These are phyloP conservation scores for Strix uralensis DNA, from an alignment of 2,113 vertebrate genomes.

Conservation along the genomic window DNA sequence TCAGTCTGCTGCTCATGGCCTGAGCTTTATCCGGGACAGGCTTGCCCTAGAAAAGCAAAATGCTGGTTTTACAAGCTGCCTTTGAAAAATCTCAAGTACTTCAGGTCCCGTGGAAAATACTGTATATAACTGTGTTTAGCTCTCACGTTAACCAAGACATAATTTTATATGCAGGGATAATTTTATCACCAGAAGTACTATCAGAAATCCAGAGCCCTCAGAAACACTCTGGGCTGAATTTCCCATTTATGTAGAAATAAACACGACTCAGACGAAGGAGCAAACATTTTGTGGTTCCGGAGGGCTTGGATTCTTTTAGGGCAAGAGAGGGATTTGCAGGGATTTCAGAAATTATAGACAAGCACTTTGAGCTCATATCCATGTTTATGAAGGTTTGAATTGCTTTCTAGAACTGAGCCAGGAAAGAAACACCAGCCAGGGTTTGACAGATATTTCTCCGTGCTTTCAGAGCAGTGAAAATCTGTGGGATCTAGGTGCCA, in stretches of 20 bases:
- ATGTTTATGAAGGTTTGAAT: not conserved
- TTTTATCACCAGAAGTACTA: not conserved
- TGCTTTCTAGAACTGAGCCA: not conserved
- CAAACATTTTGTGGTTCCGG: not conserved
- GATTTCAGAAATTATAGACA: not conserved
- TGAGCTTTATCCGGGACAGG: rapidly evolving
- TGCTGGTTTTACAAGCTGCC: not conserved
- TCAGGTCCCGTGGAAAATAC: not conserved
- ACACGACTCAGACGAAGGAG: not conserved
- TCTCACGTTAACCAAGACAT: not conserved
- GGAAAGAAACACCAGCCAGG: not conserved
- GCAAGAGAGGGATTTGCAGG: not conserved
- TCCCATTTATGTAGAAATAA: not conserved
- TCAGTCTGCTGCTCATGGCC: not conserved
- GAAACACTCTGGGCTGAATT: not conserved
- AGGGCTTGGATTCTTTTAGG: not conserved
- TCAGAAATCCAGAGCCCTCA: not conserved
- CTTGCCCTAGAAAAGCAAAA: not conserved
- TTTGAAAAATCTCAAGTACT: not conserved
- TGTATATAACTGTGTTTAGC: not conserved
- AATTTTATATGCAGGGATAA: not conserved
- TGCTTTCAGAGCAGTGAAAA: not conserved
- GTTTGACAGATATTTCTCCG: not conserved
- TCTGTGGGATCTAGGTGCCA: not conserved
- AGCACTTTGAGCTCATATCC: not conserved